phyloP scores from a whole-genome alignment of 2,113 vertebrate species.

The Colaptes auratus region DNA sequence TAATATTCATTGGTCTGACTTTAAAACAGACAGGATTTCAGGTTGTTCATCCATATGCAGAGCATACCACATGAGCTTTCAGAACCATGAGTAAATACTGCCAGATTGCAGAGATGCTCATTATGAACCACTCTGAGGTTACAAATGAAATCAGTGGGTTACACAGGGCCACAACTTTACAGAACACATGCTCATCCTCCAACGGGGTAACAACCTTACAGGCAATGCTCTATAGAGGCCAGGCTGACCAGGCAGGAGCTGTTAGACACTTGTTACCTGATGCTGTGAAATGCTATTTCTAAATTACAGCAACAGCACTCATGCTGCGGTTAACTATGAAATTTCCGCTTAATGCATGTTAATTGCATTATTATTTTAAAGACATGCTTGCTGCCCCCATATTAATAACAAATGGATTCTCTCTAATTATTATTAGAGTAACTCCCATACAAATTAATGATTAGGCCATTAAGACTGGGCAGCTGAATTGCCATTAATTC shows the following conservation, averaged over 20 bases:
- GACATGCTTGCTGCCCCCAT: neutral
- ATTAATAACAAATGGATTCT: slow-evolving; percentile 40
- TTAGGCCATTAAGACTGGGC: slow-evolving; percentile 18
- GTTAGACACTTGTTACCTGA: neutral
- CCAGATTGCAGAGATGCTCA: fast-evolving
- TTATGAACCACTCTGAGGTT: neutral
- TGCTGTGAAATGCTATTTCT: neutral
- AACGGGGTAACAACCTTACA: neutral
- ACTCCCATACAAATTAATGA: slow-evolving; percentile 38
- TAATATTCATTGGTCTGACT: neutral
- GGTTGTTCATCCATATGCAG: neutral
- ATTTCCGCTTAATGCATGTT: slow-evolving; percentile 1
- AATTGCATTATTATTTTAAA: slow-evolving; percentile 66
- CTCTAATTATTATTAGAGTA: slow-evolving; percentile 53
- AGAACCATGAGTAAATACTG: neutral
- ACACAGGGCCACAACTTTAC: neutral
- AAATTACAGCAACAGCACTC: neutral
- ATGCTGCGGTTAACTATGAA: neutral
- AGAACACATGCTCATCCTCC: neutral
- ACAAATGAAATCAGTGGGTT: neutral
- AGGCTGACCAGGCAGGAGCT: neutral
- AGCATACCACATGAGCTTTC: neutral
- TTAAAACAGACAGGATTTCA: neutral
- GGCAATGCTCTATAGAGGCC: neutral
- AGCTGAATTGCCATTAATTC: slow-evolving; percentile 32